Percentiles rank a stretch among this genome's conserved stretches.
These are phyloP conservation scores for Xenopus laevis DNA, from an alignment of 2,113 vertebrate species.

Conservation along the genomic window DNA sequence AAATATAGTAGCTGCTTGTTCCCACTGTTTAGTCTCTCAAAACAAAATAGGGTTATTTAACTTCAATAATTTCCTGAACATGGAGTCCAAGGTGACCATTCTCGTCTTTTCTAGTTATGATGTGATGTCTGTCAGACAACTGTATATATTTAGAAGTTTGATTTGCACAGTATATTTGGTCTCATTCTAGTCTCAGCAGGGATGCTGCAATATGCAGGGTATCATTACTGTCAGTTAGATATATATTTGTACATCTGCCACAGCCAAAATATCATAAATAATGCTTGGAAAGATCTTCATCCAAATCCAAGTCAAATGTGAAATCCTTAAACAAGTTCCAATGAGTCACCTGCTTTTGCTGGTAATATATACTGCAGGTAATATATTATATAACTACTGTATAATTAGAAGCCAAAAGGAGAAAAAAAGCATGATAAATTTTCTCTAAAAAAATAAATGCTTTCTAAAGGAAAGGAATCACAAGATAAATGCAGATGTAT, in stretches of 20 bases:
- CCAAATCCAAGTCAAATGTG: slow-evolving; percentile 13
- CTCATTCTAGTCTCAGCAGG: neutral
- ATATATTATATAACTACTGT: neutral
- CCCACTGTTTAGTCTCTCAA: no score
- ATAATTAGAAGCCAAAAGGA: neutral
- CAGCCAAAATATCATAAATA: slow-evolving; percentile 16
- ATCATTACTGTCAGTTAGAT: slow-evolving; percentile 26
- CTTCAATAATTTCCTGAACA: neutral
- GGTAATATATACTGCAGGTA: neutral
- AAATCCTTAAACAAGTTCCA: neutral
- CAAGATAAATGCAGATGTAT: neutral
- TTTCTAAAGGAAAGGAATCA: slow-evolving; percentile 9
- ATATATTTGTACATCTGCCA: slow-evolving; percentile 13
- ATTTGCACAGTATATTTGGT: neutral
- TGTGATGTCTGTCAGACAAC: neutral
- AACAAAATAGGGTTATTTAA: no score
- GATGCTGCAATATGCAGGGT: slow-evolving; percentile 22
- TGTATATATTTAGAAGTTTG: neutral
- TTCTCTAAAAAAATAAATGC: neutral
- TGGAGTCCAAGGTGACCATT: slow-evolving; percentile 23
- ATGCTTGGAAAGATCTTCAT: neutral
- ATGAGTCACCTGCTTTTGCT: neutral
- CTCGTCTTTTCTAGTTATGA: neutral
- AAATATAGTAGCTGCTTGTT: no score
- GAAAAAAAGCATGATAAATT: neutral